Evolutionary conservation across 2,797 vertebrate species (phyloP), one percentile per base, ranked within the genome.

Genomic region (Coracias cyanogaster): DNA sequence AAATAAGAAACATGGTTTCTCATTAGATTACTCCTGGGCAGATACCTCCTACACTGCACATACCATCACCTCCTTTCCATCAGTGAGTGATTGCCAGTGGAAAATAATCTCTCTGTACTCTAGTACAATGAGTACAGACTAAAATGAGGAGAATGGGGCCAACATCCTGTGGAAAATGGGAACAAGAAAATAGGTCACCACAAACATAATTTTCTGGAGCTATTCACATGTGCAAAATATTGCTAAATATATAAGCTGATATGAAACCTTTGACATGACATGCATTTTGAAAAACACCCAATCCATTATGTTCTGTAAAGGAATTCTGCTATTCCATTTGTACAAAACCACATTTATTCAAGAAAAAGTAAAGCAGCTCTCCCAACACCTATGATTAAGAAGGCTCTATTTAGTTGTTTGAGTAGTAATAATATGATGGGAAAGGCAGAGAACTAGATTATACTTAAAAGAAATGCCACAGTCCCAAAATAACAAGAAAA

Each of bases 1-100:
- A 90, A 79, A 79, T 61, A 83, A 82, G 45, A 90, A 86, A 67
- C 19, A 46, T 21, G 45, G 12, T 92, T 92, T 91, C 79, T 92
- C 55, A 89, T 65, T 60, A 87, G 64, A 71, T 87, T 14, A 82
- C 46, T 96, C 22, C 58, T 80, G 66, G 76, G 46, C 72, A 93
- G 48, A 61, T 82, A 37, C 25, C 16, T 89, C 66, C 35, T 65
- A 55, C 61, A 37, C 9, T 52, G 21, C 31, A 67, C 43, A 88
- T 15, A 73, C 8, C 12, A 39, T 82, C 71, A 92, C n/a, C 37
- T 72, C 46, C 46, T 92, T 92, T 88, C 76, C 52, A 80, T 84
- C 65, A 82, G 17, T 7, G 15, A 78, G 31, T 79, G 74, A 95
- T 64, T 95, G 58, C 25, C 20, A 55, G 45, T 3, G 15, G 58